Base-by-base conservation (phyloP, 2,888 invertebrate species). In the Volucella inflata region DNA sequence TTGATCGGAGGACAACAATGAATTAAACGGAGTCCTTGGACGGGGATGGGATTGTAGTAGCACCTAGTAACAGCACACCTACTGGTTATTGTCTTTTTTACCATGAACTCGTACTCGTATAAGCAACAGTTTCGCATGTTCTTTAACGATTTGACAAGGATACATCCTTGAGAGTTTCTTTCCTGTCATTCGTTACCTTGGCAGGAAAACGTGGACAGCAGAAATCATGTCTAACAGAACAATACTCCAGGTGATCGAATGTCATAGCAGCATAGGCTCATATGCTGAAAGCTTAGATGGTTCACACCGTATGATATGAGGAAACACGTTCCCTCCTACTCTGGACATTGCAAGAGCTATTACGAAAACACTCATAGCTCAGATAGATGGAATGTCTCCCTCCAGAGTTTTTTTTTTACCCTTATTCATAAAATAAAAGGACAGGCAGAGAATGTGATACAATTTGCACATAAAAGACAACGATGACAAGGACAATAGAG, bases 361-460 rank as follows among this genome's bases (percentile, higher is more conserved):
- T 71, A 30, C 68, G 60, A 44, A 12, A 14, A 42, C 17, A 53
- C 67, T 36, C 40, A 75, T 60, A 59, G 59, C 14, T 59, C 50
- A 75, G 57, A 30, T 6, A 6, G 30, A 30, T 4, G 30, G 30
- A 70, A 70, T 70, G 68, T 48, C 17, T 38, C 48, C 48, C 59
- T 42, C 60, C 40, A 57, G 77, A 62, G 70, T 59, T 79, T 59
- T 65, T 75, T 59, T 79, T 59, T 65, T 75, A 57, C 65, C 57
- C 68, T 79, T 78, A 79, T 83, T 78, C 72, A 83, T 67, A 84
- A 84, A 75, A 75, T 75, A 74, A 46, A 55, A 17, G 51, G 51
- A 46, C 78, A 74, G 38, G 60, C 65, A 65, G 3, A 64, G 9
- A 70, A 38, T 82, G 67, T 55, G 62, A 78, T 78, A 55, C 68